Evolutionary conservation across 1,140 invertebrate genomes (phyloP), one percentile per base, ranked within the genome.

Genomic region (Temnothorax curvispinosus): DNA sequence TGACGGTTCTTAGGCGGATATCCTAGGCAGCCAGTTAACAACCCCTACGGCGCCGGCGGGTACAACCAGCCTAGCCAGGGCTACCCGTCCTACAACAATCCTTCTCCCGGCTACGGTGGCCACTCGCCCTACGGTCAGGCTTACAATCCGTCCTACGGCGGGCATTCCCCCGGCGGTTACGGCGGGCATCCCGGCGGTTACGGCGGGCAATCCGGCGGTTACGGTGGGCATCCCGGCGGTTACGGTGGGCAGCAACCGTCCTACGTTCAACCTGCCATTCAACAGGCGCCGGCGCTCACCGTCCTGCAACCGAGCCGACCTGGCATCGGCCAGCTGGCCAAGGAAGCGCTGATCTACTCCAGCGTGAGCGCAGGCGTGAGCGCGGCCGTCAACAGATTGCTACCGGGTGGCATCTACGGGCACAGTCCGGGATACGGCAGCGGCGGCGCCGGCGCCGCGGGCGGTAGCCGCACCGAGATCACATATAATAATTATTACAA

Each of bases 401-500:
- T 95, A 8, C 95, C 95, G 18, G 94, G 95, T 56, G 95, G 95
- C 77, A 95, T 95, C 86, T 94, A 94, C 74, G 94, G 94, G 7
- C 85, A 81, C 9, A 92, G 93, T 50, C 88, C 89, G 0, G 85
- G 88, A 4, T 54, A 87, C 8, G 8, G 86, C 11, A 38, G n/a
- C 58, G n/a, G 56, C 8, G 54, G 9, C 7, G 62, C 32, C 18
- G 0, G 91, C 7, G 50, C 86, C 8, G 9, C 60, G 21, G 71
- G 38, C 5, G 65, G 47, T n/a, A 3, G 92, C 7, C 92, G 93
- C 38, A 95, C 95, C 0, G 88, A 95, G 35, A 94, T 95, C 15
- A 95, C 94, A 0, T 95, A 95, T 65, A 95, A 95, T 35, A 95
- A 95, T 86, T 95, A 95, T 72, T 95, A 95, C 44, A 94, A 95